Evolutionary conservation across 2,797 vertebrate species (phyloP), one percentile per base, ranked within the genome.

Genomic region (Protonibea diacanthus): DNA sequence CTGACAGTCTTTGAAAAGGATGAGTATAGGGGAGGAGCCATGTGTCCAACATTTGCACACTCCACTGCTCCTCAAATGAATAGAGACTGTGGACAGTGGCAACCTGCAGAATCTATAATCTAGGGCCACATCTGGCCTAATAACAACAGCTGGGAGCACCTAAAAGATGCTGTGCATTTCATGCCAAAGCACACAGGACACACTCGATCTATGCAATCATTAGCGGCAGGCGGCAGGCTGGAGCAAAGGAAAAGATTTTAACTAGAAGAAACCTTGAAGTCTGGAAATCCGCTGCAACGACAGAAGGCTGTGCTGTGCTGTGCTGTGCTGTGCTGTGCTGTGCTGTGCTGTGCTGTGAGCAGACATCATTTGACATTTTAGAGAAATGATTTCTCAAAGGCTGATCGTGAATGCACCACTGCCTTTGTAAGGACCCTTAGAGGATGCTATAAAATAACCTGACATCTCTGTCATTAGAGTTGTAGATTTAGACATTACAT

Each of bases 281-380:
- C 18, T 59, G 49, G 15, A 40, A 55, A 59, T 62, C 55, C 49
- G 48, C 48, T 56, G 42, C 15, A 38, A 48, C 27, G 27, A 61
- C 6, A 65, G 62, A 74, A 3, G 17, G 45, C 25, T 49, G 18
- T 33, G 21, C 53, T 72, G 57, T 4, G 33, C 53, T 72, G 57
- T 33, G 21, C 53, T 68, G 57, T 4, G 12, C 33, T 8, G 33
- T 67, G 63, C 18, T 61, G 47, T 33, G 21, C 53, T 9, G 33
- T 38, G 33, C 33, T 38, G 33, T 68, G 67, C 18, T 65, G 47
- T 33, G 21, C 53, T 72, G 48, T 4, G 17, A 62, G 66, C n/a
- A 2, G n/a, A 49, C 29, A 63, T 49, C 21, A 55, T 49, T 15
- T 23, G 44, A 52, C 71, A 73, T 81, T 60, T 59, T 21, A 25